These are phyloP conservation scores for Lutjanus erythropterus DNA, from an alignment of 2,113 vertebrate species.

Conservation along the genomic window DNA sequence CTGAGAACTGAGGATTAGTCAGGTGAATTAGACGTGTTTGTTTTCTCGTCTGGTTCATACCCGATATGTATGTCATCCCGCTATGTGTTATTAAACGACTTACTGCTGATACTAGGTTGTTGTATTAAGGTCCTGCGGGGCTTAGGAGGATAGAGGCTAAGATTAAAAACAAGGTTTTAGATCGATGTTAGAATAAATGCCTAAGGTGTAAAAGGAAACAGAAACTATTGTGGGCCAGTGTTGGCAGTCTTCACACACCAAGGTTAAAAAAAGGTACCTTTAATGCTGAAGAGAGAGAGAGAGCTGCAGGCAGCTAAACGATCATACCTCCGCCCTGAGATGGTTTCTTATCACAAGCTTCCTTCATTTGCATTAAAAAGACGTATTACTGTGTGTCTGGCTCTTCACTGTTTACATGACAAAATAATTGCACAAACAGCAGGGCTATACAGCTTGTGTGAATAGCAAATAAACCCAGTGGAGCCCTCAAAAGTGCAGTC, in stretches of 20 bases:
- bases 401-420: constrained; percentile 31
- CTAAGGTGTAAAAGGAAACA: neutral
- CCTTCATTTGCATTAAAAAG: constrained; percentile 26
- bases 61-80: neutral
- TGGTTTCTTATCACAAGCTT: neutral
- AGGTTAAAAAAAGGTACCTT: constrained; percentile 31
- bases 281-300: neutral
- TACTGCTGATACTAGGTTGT: neutral
- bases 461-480: constrained; percentile 54
- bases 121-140: constrained; percentile 2
- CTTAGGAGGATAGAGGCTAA: constrained; percentile 6
- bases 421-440: constrained; percentile 54
- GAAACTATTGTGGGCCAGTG: neutral
- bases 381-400: neutral
- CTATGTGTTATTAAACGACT: neutral
- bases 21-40: neutral
- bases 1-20: constrained; percentile 23
- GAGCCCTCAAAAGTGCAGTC: constrained; percentile 59
- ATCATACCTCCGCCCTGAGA: neutral
- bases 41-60: constrained; percentile 23
- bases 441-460: constrained; percentile 21
- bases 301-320: constrained; percentile 11
- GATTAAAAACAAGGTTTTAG: constrained; percentile 37
- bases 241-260: constrained; percentile 1
- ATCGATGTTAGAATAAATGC: constrained; percentile 12